Conservation (phyloP, 2,888 invertebrate species). For the Heliconius hortense region DNA sequence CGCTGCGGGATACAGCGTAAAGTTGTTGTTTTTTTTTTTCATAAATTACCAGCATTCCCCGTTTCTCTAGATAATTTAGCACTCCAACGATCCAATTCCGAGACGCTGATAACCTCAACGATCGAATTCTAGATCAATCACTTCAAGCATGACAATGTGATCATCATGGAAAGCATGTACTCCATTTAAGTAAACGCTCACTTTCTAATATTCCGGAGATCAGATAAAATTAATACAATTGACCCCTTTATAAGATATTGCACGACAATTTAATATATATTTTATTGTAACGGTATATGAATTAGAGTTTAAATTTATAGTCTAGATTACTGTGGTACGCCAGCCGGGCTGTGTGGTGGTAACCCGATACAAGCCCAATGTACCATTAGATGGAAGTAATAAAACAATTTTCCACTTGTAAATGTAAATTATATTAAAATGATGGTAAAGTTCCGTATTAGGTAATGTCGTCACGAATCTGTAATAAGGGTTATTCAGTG, state of each 20-base stretch:
- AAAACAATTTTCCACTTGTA: constrained; percentile 40
- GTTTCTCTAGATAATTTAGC: constrained; percentile 42
- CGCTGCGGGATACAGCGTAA: no score
- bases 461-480: constrained; percentile 36
- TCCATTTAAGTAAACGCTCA: constrained; percentile 49
- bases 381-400: constrained; percentile 30
- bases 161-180: constrained; percentile 50
- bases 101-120: constrained; percentile 40
- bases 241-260: constrained; percentile 50
- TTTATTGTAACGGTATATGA: constrained; percentile 54
- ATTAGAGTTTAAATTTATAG: constrained; percentile 54
- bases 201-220: constrained; percentile 59
- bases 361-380: constrained; percentile 31
- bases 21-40: no score
- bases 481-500: constrained; percentile 32
- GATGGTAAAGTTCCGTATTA: constrained; percentile 32
- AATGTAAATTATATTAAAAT: constrained; percentile 43
- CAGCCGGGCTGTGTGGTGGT: constrained; percentile 27
- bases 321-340: constrained; percentile 48
- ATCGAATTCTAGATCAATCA: constrained; percentile 42
- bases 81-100: constrained; percentile 40
- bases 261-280: constrained; percentile 54
- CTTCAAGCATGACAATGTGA: constrained; percentile 47
- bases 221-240: constrained; percentile 53
- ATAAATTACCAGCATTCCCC: constrained; percentile 38